Evolutionary conservation across 2,113 vertebrate genomes (phyloP).

Genomic region (Dermatemys mawii): DNA sequence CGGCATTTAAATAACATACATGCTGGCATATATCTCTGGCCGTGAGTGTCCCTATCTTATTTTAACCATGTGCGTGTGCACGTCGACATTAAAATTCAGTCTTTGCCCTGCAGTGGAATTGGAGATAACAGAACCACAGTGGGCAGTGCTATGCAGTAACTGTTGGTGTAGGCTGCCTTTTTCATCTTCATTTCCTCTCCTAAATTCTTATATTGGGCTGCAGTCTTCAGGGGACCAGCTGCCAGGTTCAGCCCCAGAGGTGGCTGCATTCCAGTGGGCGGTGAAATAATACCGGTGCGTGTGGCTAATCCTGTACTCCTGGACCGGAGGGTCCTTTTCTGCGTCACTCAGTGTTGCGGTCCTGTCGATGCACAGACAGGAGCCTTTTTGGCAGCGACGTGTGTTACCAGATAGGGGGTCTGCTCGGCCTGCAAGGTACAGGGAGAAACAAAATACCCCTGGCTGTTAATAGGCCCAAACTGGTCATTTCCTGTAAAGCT

Average conservation of each 20-base stretch:
- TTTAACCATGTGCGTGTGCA: not conserved
- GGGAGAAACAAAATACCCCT: not conserved
- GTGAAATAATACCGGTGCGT: not conserved
- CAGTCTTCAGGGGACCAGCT: not conserved
- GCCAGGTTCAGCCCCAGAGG: not conserved
- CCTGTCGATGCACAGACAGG: not conserved
- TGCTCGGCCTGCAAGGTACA: not conserved
- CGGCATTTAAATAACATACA: not conserved
- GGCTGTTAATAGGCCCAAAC: not conserved
- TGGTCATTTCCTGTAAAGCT: not conserved
- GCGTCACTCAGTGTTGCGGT: accelerated
- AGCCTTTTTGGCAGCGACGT: not conserved
- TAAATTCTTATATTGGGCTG: not conserved
- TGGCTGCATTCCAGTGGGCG: not conserved
- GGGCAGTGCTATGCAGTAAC: not conserved
- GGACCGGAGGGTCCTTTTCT: not conserved
- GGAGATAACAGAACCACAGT: not conserved
- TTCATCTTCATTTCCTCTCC: not conserved
- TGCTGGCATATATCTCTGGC: too few species aligned
- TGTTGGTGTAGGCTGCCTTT: not conserved
- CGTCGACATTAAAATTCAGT: not conserved
- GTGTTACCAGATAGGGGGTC: not conserved
- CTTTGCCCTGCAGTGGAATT: not conserved
- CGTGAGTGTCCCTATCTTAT: too few species aligned
- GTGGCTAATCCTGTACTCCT: not conserved